Percentiles rank a stretch among this genome's conserved stretches.
These are phyloP conservation scores for Apis dorsata DNA, from an alignment of 1,140 invertebrate genomes.

Conservation along the genomic window DNA sequence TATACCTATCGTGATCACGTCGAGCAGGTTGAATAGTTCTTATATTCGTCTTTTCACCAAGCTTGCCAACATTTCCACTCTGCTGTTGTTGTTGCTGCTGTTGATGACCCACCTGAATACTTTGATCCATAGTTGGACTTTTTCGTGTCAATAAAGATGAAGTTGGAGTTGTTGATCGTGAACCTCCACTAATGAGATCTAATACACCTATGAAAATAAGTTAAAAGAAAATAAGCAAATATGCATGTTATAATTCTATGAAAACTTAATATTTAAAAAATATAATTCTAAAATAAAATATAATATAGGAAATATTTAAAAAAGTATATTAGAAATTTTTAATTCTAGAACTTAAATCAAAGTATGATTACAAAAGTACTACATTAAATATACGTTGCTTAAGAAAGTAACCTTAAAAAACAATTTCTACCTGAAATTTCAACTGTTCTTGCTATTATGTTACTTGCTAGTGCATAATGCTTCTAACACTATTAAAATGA, in stretches of 20 bases:
- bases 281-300: background rate
- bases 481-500: constrained; percentile 30
- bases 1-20: constrained; percentile 75
- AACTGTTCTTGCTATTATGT: constrained; percentile 74
- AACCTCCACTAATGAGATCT: constrained; percentile 88
- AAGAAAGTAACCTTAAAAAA: constrained; percentile 43
- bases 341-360: constrained; percentile 36
- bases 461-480: constrained; percentile 49
- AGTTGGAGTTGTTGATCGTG: constrained; percentile 89
- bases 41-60: constrained; percentile 73
- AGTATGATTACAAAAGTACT: constrained; percentile 29
- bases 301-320: constrained; percentile 23
- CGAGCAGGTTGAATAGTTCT: constrained; percentile 74
- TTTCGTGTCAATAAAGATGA: constrained; percentile 84
- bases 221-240: background rate
- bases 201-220: constrained; percentile 80
- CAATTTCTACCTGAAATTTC: constrained; percentile 45
- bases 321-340: constrained; percentile 15
- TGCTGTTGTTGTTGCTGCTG: constrained; percentile 75
- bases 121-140: constrained; percentile 91
- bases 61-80: constrained; percentile 71
- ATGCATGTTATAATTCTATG: background rate
- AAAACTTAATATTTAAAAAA: background rate
- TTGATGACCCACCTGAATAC: constrained; percentile 84
- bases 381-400: constrained; percentile 23